These are phyloP conservation scores for Sphenopsis melanotis DNA, from an alignment of 2,797 vertebrate genomes.

Conservation along the genomic window DNA sequence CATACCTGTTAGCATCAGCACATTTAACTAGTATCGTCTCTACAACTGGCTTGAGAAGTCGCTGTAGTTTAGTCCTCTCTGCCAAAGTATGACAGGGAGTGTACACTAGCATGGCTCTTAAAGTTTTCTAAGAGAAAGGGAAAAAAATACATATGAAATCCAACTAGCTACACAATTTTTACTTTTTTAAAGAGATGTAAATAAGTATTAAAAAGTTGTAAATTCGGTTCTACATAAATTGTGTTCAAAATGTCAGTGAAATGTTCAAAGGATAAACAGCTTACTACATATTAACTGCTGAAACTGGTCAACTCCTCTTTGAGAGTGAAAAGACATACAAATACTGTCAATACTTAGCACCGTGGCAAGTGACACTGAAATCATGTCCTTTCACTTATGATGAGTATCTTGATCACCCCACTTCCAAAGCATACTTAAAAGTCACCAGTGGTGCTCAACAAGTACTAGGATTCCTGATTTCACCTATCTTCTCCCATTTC, in stretches of 20 bases:
- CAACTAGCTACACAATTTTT: background rate
- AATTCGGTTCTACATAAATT: background rate
- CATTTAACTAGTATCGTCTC: slow-evolving; percentile 90
- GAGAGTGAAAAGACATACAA: background rate
- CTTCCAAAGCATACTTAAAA: background rate
- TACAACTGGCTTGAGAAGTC: slow-evolving; percentile 86
- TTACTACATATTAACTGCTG: background rate
- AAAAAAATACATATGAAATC: background rate
- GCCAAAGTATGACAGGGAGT: slow-evolving; percentile 83
- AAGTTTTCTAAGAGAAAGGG: slow-evolving; percentile 79
- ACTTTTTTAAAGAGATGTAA: background rate
- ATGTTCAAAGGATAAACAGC: background rate
- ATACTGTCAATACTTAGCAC: background rate
- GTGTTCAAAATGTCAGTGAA: background rate
- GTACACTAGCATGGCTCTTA: slow-evolving; percentile 90
- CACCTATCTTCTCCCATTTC: background rate
- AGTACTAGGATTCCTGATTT: background rate
- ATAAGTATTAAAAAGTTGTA: background rate
- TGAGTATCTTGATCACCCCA: background rate
- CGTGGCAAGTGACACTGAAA: background rate
- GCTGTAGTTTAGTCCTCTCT: slow-evolving; percentile 83
- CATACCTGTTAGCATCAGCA: slow-evolving; percentile 88
- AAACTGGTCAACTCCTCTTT: background rate
- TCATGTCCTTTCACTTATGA: background rate
- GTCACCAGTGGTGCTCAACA: background rate